phyloP scores from a whole-genome alignment of 1,140 invertebrate species.

The Drosophila elegans region DNA sequence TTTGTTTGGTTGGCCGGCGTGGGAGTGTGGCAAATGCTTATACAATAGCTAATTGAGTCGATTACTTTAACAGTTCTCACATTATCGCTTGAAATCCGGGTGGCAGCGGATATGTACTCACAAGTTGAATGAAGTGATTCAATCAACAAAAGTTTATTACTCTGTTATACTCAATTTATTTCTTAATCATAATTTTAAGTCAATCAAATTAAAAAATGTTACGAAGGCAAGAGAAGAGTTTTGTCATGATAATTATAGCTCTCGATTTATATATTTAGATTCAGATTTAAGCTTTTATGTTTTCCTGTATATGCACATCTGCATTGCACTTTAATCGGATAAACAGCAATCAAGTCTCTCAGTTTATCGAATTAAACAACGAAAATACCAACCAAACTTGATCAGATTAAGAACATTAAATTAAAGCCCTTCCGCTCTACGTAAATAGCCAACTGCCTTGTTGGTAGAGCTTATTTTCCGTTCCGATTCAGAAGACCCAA shows the following conservation, averaged over 20 bases:
- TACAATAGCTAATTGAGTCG: conserved; percentile 67
- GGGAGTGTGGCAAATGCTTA: conserved; percentile 21
- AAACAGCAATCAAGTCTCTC: not conserved
- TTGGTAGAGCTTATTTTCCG: conserved; percentile 4
- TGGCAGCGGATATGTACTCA: not conserved
- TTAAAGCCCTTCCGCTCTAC: conserved; percentile 21
- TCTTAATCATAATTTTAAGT: no score
- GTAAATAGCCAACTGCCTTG: conserved; percentile 3
- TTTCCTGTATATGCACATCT: no score
- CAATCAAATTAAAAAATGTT: no score
- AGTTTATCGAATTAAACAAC: not conserved
- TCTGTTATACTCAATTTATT: no score
- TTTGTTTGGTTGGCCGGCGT: conserved; percentile 39
- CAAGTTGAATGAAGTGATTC: not conserved
- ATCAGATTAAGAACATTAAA: conserved; percentile 18
- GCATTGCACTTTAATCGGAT: not conserved
- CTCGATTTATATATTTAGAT: no score
- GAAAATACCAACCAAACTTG: not conserved
- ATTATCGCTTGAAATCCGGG: not conserved
- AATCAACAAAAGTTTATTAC: no score
- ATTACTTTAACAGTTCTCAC: conserved; percentile 51
- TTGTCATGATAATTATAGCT: no score
- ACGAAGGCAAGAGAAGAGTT: no score
- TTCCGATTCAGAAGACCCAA: conserved; percentile 1
- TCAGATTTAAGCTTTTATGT: no score